Conservation (phyloP, 2,888 invertebrate species). For the Troides oblongomaculatus region DNA sequence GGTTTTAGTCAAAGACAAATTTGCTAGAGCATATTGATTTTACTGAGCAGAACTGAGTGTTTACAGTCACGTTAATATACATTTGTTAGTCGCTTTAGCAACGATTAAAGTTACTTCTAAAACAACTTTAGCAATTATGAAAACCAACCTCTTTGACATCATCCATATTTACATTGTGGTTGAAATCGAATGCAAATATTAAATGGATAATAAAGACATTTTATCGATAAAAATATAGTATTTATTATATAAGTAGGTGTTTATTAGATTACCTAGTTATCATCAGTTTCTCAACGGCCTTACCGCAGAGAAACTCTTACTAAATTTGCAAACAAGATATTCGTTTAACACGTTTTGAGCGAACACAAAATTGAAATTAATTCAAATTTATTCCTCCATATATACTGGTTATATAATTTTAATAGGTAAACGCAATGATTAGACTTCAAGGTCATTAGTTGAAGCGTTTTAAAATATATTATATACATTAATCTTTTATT, state of each 20-base stretch:
- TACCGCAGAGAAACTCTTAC: conserved; percentile 27
- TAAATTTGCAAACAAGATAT: conserved; percentile 32
- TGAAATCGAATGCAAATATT: background rate
- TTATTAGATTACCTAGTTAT: conserved; percentile 15
- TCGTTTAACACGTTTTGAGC: conserved; percentile 33
- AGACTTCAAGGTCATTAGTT: conserved; percentile 36
- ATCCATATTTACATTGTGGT: background rate
- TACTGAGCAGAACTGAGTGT: too few relatives aligned
- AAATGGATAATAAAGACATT: background rate
- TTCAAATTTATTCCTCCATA: conserved; percentile 39
- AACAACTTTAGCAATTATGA: too few relatives aligned
- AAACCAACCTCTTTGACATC: background rate
- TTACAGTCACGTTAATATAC: too few relatives aligned
- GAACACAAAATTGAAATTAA: conserved; percentile 36
- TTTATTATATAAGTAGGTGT: conserved; percentile 15
- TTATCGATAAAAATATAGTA: background rate
- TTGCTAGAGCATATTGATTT: too few relatives aligned
- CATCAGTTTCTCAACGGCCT: conserved; percentile 6
- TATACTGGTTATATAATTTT: conserved; percentile 36
- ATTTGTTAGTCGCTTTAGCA: too few relatives aligned
- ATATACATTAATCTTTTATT: background rate
- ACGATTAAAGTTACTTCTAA: too few relatives aligned
- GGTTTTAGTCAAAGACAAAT: too few relatives aligned
- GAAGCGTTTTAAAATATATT: background rate
- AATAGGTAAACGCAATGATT: conserved; percentile 34